Conservation (phyloP, 1,140 invertebrate genomes). For the Aplysia californica region DNA sequence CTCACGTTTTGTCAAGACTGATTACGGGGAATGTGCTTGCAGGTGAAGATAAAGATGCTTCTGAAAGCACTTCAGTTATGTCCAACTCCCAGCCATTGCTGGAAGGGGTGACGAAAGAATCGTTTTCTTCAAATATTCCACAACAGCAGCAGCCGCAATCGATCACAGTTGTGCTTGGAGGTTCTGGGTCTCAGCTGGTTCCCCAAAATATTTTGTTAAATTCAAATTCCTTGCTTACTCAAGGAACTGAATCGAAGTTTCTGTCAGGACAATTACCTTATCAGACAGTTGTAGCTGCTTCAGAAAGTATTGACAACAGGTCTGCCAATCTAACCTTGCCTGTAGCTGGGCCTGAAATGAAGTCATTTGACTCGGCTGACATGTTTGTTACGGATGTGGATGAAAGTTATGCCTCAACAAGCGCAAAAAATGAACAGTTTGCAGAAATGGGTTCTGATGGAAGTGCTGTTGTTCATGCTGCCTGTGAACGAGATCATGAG, state of each 20-base stretch:
- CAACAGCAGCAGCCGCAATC: neutral
- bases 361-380: neutral
- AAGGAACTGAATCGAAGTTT: neutral
- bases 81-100: neutral
- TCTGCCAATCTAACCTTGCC: neutral
- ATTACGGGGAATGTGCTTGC: neutral
- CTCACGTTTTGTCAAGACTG: neutral
- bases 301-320: neutral
- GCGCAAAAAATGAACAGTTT: too few species aligned
- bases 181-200: neutral
- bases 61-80: neutral
- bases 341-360: neutral
- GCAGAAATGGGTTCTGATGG: too few species aligned
- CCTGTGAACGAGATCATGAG: neutral
- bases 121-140: neutral
- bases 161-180: constrained; percentile 7
- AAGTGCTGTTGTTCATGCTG: too few species aligned
- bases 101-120: neutral
- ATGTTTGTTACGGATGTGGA: neutral
- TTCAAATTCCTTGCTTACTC: neutral
- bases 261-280: neutral
- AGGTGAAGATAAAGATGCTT: neutral
- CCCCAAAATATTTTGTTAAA: neutral
- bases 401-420: neutral
- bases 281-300: neutral